Conservation (phyloP, 2,797 vertebrate species). For the Macropus fuliginosus region DNA sequence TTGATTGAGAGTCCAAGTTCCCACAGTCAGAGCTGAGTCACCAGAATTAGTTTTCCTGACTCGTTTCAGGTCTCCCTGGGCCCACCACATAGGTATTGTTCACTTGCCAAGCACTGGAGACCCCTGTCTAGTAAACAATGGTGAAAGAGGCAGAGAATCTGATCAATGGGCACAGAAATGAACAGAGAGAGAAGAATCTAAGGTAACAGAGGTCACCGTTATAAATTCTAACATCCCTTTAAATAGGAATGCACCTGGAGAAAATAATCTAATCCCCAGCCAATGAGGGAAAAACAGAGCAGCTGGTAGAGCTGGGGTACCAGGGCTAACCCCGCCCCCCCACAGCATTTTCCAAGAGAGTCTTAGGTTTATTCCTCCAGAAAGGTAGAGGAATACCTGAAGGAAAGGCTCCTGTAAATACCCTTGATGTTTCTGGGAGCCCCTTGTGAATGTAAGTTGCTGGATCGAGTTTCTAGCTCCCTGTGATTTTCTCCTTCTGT, state of each 20-base stretch:
- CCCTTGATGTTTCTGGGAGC: background rate
- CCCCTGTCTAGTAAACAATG: background rate
- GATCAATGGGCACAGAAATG: slow-evolving; percentile 28
- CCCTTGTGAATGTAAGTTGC: background rate
- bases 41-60: background rate
- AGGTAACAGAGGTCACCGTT: slow-evolving; percentile 8
- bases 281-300: background rate
- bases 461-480: background rate
- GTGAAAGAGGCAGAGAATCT: background rate
- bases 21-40: background rate
- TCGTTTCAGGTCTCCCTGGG: background rate
- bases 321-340: background rate
- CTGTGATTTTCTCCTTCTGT: background rate
- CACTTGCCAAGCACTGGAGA: background rate
- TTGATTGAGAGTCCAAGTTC: background rate
- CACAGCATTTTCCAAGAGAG: background rate
- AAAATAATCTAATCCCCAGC: background rate
- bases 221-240: background rate
- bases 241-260: background rate
- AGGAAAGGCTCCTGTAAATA: background rate
- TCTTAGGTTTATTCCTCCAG: background rate
- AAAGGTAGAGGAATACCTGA: background rate
- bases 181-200: background rate
- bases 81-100: background rate
- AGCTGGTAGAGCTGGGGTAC: background rate